Evolutionary conservation across 2,797 vertebrate species (phyloP), one percentile per base, ranked within the genome.

Genomic region (Sebastes elongatus): DNA sequence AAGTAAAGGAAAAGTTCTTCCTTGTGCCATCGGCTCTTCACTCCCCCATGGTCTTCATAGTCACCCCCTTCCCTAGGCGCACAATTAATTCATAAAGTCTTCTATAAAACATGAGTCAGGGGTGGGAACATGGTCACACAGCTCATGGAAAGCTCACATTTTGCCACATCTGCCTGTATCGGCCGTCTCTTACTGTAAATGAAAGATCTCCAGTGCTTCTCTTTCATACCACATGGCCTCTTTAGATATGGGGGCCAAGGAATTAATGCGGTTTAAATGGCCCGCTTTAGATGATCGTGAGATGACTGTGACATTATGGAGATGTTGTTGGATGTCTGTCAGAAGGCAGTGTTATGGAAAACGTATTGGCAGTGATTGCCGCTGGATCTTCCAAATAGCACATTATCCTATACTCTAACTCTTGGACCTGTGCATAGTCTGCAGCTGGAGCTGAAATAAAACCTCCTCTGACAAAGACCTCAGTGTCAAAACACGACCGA

Each of bases 31-130:
- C 0, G 25, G 18, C 22, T 57, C 38, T 61, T 78, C 32, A 67
- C 57, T 81, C 67, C 68, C 42, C 53, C 71, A 52, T 68, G 28
- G 61, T 35, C 35, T 4, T 77, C 76, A 28, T 53, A 61, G 38
- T 77, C 81, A 25, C 59, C 57, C 10, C 68, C 67, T 53, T 71
- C 57, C 49, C 56, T 53, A 62, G 61, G 56, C 23, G 66, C 76
- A 86, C 83, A 76, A 42, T 85, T 86, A 79, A 92, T 88, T 90
- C 73, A 83, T 88, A 80, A 81, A 72, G 55, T 69, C 32, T 53
- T 92, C 33, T 71, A 89, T 92, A 91, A 90, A 92, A 28, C 68
- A 90, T 77, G 57, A 86, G 38, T 61, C 35, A 14, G 49, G 69
- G 71, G 63, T 74, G 74, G 73, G 81, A 86, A 91, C 64, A 74